Evolutionary conservation across 2,888 invertebrate genomes (phyloP).

Genomic region (Oxyscelio sp.): DNA sequence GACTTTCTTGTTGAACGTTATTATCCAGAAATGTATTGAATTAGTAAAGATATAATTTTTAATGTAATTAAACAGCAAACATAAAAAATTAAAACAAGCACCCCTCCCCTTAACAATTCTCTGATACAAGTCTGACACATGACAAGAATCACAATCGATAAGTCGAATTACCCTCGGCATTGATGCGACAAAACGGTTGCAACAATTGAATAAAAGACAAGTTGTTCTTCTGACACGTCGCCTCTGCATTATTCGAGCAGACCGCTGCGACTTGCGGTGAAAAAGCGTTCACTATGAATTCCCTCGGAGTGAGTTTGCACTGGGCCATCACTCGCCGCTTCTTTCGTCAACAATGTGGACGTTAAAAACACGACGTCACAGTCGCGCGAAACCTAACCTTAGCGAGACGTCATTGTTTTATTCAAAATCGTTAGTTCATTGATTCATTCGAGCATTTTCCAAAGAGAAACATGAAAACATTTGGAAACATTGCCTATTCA

Average conservation of each 20-base stretch:
- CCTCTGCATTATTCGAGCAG: conserved; percentile 94
- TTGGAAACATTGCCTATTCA: conserved; percentile 18
- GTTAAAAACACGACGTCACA: conserved; percentile 32
- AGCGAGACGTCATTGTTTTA: conserved; percentile 3
- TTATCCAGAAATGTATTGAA: no score
- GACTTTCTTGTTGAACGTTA: no score
- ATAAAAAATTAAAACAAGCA: no score
- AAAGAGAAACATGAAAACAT: conserved; percentile 5
- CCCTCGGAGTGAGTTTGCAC: conserved; percentile 92
- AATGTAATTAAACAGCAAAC: no score
- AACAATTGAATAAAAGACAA: conserved; percentile 96
- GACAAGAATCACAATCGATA: conserved; percentile 38
- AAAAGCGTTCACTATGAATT: conserved; percentile 96
- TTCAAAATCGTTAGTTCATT: neutral
- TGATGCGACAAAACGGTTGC: conserved; percentile 95
- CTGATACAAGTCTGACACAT: neutral
- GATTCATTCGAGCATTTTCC: conserved; percentile 1
- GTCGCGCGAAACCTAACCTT: conserved; percentile 28
- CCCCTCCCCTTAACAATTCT: no score
- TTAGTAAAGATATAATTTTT: no score
- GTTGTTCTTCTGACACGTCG: conserved; percentile 96
- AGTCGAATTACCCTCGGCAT: conserved; percentile 91
- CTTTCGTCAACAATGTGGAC: neutral
- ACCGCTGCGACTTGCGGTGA: conserved; percentile 96
- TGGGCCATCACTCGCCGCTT: conserved; percentile 89